Evolutionary conservation across 37 sponge, comb jelly and placozoan genomes (phyloP).

Genomic region (Lycopodina hypogea): DNA sequence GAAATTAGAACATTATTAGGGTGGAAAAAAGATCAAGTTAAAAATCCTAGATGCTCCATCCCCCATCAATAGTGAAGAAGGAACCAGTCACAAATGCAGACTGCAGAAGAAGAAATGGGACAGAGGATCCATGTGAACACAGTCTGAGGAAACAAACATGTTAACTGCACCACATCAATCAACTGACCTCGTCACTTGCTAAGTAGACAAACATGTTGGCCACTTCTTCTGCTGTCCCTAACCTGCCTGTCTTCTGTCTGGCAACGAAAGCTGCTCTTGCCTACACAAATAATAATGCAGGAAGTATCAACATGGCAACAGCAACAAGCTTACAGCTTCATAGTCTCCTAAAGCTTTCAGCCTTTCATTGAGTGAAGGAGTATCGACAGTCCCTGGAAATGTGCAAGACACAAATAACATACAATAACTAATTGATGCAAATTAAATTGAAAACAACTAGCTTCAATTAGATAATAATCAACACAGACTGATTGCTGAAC

Average conservation of each 20-base stretch:
- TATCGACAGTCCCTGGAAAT: slow-evolving; percentile 82
- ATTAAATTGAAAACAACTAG: too few species aligned
- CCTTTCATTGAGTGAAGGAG: slow-evolving; percentile 68
- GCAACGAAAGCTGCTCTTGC: slow-evolving; percentile 47
- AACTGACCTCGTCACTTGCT: neutral
- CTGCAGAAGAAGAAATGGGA: slow-evolving; percentile 28
- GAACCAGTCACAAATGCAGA: slow-evolving; percentile 78
- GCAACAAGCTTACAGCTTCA: slow-evolving; percentile 36
- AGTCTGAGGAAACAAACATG: neutral
- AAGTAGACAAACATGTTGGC: neutral
- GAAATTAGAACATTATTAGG: too few species aligned
- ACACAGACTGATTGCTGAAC: too few species aligned
- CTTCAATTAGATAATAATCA: too few species aligned
- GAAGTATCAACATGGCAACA: neutral
- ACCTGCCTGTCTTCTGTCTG: slow-evolving; percentile 51
- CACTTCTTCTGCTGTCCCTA: neutral
- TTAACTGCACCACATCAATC: neutral
- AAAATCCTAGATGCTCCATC: slow-evolving; percentile 65
- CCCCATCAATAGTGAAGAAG: slow-evolving; percentile 73
- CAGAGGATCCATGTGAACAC: too few species aligned
- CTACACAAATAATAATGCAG: slow-evolving; percentile 12
- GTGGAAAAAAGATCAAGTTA: too few species aligned
- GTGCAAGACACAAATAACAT: too few species aligned
- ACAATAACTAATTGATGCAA: too few species aligned
- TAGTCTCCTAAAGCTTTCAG: slow-evolving; percentile 60